A percentile compares a stretch with the other conserved stretches of the same genome.
Evolutionary conservation across 2,113 vertebrate species (phyloP).

Genomic region (Austrofundulus limnaeus): DNA sequence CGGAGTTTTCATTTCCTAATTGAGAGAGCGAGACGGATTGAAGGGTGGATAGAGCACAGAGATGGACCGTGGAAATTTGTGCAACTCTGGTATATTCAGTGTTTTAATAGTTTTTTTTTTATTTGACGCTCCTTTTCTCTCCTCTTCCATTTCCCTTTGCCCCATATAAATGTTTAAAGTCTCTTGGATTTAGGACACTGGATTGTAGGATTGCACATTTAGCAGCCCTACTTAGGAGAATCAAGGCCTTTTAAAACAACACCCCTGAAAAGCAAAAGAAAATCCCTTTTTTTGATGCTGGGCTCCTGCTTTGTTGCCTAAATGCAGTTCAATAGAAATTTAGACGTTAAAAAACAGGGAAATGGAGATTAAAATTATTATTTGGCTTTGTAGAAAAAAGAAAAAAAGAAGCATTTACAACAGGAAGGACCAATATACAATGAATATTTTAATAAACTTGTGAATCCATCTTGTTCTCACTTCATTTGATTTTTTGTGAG

Average conservation of each 20-base stretch:
- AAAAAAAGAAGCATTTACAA: not conserved
- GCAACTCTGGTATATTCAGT: conserved; percentile 26
- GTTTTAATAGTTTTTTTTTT: conserved; percentile 50
- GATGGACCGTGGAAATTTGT: conserved; percentile 25
- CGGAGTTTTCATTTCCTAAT: conserved; percentile 71
- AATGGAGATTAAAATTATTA: not conserved
- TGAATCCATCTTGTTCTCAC: no score
- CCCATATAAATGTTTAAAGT: conserved; percentile 47
- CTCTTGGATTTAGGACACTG: conserved; percentile 49
- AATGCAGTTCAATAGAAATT: conserved; percentile 9
- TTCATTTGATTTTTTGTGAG: not conserved
- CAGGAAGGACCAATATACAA: no score
- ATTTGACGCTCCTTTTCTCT: conserved; percentile 15
- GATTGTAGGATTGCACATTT: conserved; percentile 43
- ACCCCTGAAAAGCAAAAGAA: conserved; percentile 23
- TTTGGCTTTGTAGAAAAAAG: no score
- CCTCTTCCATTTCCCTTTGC: not conserved
- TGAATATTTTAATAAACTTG: not conserved
- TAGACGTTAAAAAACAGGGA: conserved; percentile 2
- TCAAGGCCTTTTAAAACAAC: conserved; percentile 52
- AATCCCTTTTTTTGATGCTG: conserved; percentile 44
- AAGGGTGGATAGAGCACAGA: conserved; percentile 28
- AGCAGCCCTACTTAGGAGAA: conserved; percentile 46
- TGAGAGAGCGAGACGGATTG: conserved; percentile 56
- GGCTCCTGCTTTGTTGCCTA: not conserved